A percentile compares a stretch with the other conserved stretches of the same genome.
phyloP scores from a whole-genome alignment of 2,797 vertebrate genomes.

The Stomatorhinus walkeri region DNA sequence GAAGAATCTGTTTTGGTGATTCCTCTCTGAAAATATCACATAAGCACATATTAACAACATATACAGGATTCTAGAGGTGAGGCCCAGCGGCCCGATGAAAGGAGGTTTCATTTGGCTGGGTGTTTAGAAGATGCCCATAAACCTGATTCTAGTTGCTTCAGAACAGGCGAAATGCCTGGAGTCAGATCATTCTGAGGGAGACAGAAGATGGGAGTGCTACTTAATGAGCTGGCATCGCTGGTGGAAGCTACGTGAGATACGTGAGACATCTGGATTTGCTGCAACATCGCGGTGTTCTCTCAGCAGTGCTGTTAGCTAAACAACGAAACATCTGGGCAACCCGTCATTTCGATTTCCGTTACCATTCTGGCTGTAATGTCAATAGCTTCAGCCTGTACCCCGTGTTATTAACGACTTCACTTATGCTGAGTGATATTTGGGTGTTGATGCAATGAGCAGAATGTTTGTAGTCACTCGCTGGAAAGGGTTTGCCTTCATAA shows the following conservation, averaged over 20 bases:
- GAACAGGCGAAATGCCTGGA: background rate
- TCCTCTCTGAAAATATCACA: background rate
- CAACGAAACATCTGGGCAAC: background rate
- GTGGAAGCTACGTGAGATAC: background rate
- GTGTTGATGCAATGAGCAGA: background rate
- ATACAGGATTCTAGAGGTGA: background rate
- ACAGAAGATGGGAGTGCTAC: background rate
- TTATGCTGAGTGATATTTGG: background rate
- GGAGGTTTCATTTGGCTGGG: background rate
- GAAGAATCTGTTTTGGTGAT: background rate
- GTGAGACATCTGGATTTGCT: background rate
- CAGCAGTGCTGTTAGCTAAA: background rate
- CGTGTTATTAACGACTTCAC: background rate
- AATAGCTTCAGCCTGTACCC: background rate
- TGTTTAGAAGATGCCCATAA: background rate
- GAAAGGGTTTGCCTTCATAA: background rate
- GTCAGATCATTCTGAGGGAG: background rate
- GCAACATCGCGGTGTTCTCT: background rate
- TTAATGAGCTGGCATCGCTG: background rate
- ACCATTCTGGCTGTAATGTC: background rate
- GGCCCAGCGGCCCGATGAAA: background rate
- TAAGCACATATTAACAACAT: background rate
- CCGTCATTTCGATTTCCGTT: background rate
- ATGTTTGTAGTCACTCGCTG: background rate
- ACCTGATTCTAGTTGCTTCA: background rate